A percentile compares a stretch with the other conserved stretches of the same genome.
Conservation (phyloP, 2,113 vertebrate genomes). For the Talpa occidentalis region DNA sequence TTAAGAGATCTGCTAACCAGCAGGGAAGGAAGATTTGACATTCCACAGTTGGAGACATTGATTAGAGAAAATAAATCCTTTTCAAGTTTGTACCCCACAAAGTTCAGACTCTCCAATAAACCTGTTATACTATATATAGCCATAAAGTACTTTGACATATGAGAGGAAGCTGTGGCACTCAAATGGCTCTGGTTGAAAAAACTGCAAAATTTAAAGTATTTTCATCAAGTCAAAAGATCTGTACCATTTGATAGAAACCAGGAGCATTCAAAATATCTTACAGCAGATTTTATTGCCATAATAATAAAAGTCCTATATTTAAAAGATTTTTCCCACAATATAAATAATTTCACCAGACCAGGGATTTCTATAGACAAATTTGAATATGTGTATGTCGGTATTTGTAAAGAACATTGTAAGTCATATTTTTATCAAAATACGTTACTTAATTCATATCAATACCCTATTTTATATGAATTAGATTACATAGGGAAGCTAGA, state of each 20-base stretch:
- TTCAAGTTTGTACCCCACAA: neutral
- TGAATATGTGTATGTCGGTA: too few relatives aligned
- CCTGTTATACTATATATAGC: neutral
- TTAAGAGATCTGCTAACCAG: neutral
- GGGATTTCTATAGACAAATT: neutral
- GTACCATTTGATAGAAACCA: constrained; percentile 14
- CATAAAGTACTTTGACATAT: neutral
- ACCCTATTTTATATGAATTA: neutral
- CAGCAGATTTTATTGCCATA: constrained; percentile 29
- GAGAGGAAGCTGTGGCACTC: neutral
- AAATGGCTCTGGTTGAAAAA: constrained; percentile 14
- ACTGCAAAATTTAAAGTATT: constrained; percentile 40
- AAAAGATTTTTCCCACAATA: neutral
- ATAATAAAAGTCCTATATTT: neutral
- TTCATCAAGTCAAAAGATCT: constrained; percentile 40
- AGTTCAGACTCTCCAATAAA: constrained; percentile 38
- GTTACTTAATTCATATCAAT: neutral
- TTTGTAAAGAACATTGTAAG: neutral
- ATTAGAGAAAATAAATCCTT: constrained; percentile 60
- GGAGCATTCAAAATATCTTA: constrained; percentile 10
- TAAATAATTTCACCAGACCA: constrained; percentile 36
- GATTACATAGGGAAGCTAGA: neutral
- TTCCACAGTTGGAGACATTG: neutral
- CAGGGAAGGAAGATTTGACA: neutral
- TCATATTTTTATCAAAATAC: neutral